Conservation (phyloP, 1,140 invertebrate genomes). For the Rhopalosiphum maidis region DNA sequence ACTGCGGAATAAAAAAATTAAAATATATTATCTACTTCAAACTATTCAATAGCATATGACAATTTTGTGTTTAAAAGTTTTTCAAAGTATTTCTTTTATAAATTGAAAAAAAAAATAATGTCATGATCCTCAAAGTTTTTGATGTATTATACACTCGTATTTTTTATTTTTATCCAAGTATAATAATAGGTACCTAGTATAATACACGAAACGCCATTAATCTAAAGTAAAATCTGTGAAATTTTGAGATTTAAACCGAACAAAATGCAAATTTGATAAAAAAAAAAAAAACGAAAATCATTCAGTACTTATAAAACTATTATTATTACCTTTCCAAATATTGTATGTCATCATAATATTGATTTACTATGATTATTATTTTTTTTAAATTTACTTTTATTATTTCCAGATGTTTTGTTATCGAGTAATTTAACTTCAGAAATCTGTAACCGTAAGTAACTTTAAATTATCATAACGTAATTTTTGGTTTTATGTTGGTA, state of each 20-base stretch:
- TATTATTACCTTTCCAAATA: neutral
- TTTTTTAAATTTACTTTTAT: neutral
- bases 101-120: neutral
- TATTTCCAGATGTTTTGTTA: neutral
- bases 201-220: neutral
- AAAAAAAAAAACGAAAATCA: neutral
- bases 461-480: neutral
- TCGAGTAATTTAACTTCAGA: neutral
- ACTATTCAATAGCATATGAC: neutral
- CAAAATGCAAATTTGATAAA: neutral
- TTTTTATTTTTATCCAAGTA: neutral
- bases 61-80: neutral
- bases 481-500: neutral
- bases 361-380: neutral
- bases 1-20: conserved; percentile 1
- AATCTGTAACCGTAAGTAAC: neutral
- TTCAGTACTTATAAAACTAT: neutral
- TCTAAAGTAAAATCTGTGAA: neutral
- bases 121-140: conserved; percentile 27
- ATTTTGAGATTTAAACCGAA: neutral
- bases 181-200: neutral
- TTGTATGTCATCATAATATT: neutral
- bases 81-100: neutral
- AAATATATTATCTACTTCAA: neutral
- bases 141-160: neutral